phyloP scores from a whole-genome alignment of 2,888 invertebrate genomes.

The Latheticus oryzae region DNA sequence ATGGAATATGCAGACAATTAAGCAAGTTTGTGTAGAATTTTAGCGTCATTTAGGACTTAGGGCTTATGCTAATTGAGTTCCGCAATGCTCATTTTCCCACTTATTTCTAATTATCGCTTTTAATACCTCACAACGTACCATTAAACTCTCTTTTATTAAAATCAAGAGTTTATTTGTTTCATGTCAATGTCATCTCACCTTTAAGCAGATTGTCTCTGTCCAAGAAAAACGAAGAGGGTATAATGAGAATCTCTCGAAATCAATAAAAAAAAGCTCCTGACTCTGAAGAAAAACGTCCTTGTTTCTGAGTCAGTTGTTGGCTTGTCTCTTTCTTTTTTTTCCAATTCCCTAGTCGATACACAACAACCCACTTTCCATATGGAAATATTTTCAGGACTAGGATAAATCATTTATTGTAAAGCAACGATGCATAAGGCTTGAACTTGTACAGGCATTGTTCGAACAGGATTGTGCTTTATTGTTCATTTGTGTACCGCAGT shows the following conservation, averaged over 20 bases:
- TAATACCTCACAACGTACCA: constrained; percentile 41
- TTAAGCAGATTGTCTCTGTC: constrained; percentile 39
- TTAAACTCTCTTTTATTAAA: constrained; percentile 42
- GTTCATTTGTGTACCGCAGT: constrained; percentile 55
- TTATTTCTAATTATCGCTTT: constrained; percentile 57
- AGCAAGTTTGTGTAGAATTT: constrained; percentile 49
- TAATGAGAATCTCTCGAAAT: constrained; percentile 35
- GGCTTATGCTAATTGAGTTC: constrained; percentile 57
- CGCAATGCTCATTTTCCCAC: constrained; percentile 49
- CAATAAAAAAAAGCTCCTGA: constrained; percentile 25
- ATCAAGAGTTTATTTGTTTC: no score
- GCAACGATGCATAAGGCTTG: constrained; percentile 53
- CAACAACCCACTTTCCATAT: constrained; percentile 61
- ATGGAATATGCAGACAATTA: no score
- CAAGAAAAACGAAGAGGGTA: constrained; percentile 33
- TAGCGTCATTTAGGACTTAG: constrained; percentile 54
- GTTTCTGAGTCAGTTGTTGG: constrained; percentile 6
- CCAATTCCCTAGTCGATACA: constrained; percentile 48
- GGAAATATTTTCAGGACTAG: constrained; percentile 59
- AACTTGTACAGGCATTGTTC: constrained; percentile 52
- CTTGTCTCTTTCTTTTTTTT: constrained; percentile 14
- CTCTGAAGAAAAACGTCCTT: constrained; percentile 24
- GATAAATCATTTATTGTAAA: constrained; percentile 57
- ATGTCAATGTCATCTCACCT: constrained; percentile 37
- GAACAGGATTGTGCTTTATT: constrained; percentile 55